A percentile compares a stretch with the other conserved stretches of the same genome.
These are phyloP conservation scores for Xenopus laevis DNA, from an alignment of 2,113 vertebrate species.

Conservation along the genomic window DNA sequence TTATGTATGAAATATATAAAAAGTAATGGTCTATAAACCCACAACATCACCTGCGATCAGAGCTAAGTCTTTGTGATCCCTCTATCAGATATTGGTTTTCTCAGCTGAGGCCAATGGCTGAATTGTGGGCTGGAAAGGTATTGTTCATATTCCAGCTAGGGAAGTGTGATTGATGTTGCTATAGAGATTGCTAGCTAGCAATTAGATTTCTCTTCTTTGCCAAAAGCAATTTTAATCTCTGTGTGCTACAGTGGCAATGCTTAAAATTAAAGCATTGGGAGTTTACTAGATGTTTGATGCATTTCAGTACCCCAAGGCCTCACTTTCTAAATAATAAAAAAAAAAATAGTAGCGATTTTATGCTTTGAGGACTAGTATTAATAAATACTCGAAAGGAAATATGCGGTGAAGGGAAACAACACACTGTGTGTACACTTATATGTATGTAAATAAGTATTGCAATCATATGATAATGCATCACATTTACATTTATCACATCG, in stretches of 20 bases:
- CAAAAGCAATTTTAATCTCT: slow-evolving; percentile 16
- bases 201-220: slow-evolving; percentile 13
- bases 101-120: slow-evolving; percentile 7
- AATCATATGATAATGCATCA: background rate
- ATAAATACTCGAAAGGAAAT: background rate
- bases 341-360: background rate
- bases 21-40: no score
- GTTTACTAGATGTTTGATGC: slow-evolving; percentile 19
- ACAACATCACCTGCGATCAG: no score
- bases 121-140: slow-evolving; percentile 19
- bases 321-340: slow-evolving; percentile 8
- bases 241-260: background rate
- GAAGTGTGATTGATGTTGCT: slow-evolving; percentile 39
- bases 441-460: background rate
- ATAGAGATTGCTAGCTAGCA: slow-evolving; percentile 16
- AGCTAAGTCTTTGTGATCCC: no score
- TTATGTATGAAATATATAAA: no score
- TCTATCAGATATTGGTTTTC: background rate
- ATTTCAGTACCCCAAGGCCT: slow-evolving; percentile 14
- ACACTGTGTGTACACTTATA: background rate
- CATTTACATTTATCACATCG: background rate
- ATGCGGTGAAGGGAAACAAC: background rate
- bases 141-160: slow-evolving; percentile 31
- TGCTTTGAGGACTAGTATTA: background rate
- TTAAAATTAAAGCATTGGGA: slow-evolving; percentile 18